Evolutionary conservation across 2,113 vertebrate species (phyloP), one percentile per base, ranked within the genome.

Genomic region (Entelurus aequoreus): DNA sequence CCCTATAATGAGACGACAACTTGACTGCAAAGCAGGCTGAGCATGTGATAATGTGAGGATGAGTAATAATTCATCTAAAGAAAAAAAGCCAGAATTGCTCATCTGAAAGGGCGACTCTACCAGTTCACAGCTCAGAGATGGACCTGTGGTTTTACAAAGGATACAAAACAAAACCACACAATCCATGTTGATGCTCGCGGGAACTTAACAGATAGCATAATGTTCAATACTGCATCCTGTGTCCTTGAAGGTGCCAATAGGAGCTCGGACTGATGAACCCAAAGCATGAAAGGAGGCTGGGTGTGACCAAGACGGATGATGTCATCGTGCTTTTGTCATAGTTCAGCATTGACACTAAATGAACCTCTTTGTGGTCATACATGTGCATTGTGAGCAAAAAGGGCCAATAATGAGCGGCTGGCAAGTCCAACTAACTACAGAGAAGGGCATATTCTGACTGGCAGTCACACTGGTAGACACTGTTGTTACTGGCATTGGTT

Each of bases 51-150:
- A 72, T 38, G 52, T 65, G 61, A 55, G 56, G 50, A 53, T 72
- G 60, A 75, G 55, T 62, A 70, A 72, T 68, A 71, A 40, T 28
- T 28, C 28, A 65, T 78, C 59, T 65, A 4, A 9, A 53, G 71
- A 64, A 76, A 80, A 65, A 60, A 71, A 77, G 66, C 64, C 63
- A 66, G 71, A 21, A 65, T 66, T 71, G 65, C 71, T 76, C 73
- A 71, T 67, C 59, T 63, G 62, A 48, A 62, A 44, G 48, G 5
- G 5, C 42, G 63, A 15, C 37, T 71, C 57, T 58, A 49, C 21
- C 70, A 63, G 54, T 4, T 4, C 16, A 19, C 49, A 60, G 52
- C 62, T 59, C 56, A 16, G 54, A 73, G 59, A 47, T 66, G 58
- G 50, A 48, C 60, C 52, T 48, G 46, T 67, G 53, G 63, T 44